Conservation (phyloP, 2,113 vertebrate genomes). For the Piaya cayana region DNA sequence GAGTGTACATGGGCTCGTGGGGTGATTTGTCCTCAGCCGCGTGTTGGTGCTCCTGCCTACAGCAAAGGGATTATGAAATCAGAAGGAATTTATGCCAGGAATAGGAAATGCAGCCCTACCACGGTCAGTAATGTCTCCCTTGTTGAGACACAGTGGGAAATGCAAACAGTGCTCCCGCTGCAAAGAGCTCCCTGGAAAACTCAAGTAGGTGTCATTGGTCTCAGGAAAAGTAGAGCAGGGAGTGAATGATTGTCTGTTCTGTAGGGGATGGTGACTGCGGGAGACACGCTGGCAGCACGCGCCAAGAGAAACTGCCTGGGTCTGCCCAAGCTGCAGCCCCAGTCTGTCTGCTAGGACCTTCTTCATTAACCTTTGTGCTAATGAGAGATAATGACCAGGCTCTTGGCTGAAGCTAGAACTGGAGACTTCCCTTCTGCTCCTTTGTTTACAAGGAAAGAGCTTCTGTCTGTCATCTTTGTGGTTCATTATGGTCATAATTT, state of each 20-base stretch:
- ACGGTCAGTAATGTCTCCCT: background rate
- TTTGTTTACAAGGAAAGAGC: background rate
- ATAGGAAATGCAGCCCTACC: background rate
- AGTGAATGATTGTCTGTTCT: background rate
- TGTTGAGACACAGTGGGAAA: background rate
- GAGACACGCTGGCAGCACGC: background rate
- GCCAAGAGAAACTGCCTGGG: background rate
- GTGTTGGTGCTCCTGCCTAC: background rate
- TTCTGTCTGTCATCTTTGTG: background rate
- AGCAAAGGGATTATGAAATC: background rate
- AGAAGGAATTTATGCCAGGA: background rate
- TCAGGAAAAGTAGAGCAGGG: background rate
- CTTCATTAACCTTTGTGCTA: background rate
- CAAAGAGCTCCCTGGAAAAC: background rate
- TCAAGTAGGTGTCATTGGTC: background rate
- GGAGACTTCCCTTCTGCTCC: background rate
- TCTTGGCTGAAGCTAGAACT: background rate
- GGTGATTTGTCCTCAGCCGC: background rate
- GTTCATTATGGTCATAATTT: background rate
- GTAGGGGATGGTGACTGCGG: background rate
- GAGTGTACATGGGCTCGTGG: background rate
- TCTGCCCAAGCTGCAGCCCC: background rate
- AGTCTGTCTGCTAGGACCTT: background rate
- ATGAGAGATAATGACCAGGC: background rate
- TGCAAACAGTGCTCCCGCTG: background rate